These are phyloP conservation scores for Cheilosia grossa DNA, from an alignment of 2,888 invertebrate genomes.

Conservation along the genomic window DNA sequence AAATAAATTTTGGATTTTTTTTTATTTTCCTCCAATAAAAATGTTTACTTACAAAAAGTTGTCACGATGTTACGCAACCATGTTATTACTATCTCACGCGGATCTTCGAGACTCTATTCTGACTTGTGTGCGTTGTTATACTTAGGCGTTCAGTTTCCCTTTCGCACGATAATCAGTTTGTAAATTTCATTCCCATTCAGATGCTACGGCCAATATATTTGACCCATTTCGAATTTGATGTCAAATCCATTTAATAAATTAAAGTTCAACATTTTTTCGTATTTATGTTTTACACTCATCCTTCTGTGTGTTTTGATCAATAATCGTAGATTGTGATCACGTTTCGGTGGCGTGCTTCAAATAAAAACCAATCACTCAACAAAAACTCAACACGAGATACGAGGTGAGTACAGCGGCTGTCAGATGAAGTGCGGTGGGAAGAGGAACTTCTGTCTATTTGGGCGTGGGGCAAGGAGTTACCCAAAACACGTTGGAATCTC, in stretches of 20 bases:
- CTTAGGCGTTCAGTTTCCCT: not conserved
- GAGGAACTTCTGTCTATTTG: conserved; percentile 29
- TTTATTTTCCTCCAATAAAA: conserved; percentile 25
- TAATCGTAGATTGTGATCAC: conserved; percentile 63
- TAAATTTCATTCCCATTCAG: not conserved
- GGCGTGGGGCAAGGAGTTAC: not conserved
- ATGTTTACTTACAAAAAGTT: conserved; percentile 43
- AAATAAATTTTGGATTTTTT: conserved; percentile 24
- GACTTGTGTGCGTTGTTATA: not conserved
- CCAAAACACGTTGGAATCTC: conserved; percentile 24
- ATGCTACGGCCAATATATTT: conserved; percentile 34
- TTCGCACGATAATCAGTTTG: not conserved
- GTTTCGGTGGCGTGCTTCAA: conserved; percentile 50
- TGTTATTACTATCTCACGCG: conserved; percentile 1
- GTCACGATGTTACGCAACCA: conserved; percentile 33
- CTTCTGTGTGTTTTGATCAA: conserved; percentile 50
- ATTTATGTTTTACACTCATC: conserved; percentile 21
- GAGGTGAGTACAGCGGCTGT: not conserved
- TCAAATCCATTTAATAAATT: conserved; percentile 55
- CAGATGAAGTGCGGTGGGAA: not conserved
- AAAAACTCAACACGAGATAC: conserved; percentile 26
- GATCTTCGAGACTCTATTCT: not conserved
- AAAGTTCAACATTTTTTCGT: not conserved
- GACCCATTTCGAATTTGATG: conserved; percentile 59
- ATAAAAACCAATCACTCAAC: conserved; percentile 7